Percentiles rank a stretch among this genome's conserved stretches.
Evolutionary conservation across 92 coral and sea anemone genomes (phyloP).

Genomic region (Phymanthus crucifer): DNA sequence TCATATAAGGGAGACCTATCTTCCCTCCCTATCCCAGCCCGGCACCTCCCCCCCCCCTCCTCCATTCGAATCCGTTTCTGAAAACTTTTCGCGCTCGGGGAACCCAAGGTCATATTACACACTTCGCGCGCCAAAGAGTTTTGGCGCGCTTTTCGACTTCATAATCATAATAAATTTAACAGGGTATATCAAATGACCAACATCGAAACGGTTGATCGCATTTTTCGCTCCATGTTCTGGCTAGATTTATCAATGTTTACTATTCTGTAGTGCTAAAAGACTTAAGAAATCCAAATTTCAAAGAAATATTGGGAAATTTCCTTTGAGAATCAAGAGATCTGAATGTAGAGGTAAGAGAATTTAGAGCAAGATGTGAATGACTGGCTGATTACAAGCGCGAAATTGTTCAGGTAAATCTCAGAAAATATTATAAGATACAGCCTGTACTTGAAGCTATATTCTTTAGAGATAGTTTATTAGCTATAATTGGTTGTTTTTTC

Average conservation of each 20-base stretch:
- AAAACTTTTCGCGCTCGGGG: not conserved
- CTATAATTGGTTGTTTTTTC: not conserved
- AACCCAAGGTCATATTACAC: not conserved
- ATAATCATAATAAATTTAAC: not conserved
- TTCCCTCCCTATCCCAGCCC: no score
- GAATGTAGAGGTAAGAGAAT: not conserved
- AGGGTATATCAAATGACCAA: not conserved
- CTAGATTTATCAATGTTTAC: not conserved
- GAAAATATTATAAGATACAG: no score
- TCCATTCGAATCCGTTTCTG: no score
- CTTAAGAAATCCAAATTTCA: not conserved
- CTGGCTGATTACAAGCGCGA: not conserved
- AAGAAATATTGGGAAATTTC: not conserved
- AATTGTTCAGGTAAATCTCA: not conserved
- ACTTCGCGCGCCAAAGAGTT: slow-evolving; percentile 12
- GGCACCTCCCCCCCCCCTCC: no score
- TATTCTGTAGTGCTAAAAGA: not conserved
- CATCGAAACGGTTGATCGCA: not conserved
- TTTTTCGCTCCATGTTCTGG: not conserved
- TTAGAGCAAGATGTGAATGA: not conserved
- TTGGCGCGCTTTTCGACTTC: slow-evolving; percentile 1
- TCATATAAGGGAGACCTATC: no score
- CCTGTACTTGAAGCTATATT: no score
- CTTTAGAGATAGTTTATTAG: not conserved
- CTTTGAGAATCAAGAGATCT: not conserved